Conservation (phyloP, 1,140 invertebrate species). For the Armadillidium nasatum region DNA sequence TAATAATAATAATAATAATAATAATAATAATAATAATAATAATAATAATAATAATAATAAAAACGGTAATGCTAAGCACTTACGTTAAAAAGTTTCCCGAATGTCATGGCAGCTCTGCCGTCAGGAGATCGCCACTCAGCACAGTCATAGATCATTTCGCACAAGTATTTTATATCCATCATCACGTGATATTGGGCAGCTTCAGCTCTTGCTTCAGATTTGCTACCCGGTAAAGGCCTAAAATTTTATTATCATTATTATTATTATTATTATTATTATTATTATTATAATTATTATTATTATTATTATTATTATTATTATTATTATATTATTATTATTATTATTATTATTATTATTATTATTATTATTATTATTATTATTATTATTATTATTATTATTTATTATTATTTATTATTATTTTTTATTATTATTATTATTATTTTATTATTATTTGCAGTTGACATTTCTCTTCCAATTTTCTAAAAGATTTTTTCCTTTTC, state of each 20-base stretch:
- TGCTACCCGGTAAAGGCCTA: conserved; percentile 79
- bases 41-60: conserved; percentile 13
- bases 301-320: neutral
- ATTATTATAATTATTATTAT: neutral
- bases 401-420: neutral
- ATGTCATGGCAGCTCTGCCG: conserved; percentile 62
- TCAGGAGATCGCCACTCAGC: conserved; percentile 32
- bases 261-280: neutral
- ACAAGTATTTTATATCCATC: conserved; percentile 84
- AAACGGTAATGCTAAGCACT: conserved; percentile 33
- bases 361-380: neutral
- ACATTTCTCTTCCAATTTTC: too few relatives aligned
- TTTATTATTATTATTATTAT: too few relatives aligned
- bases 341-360: neutral
- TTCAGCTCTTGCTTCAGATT: conserved; percentile 80
- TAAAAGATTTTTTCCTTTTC: too few relatives aligned
- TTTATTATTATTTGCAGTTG: too few relatives aligned
- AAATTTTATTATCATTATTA: conserved; percentile 42
- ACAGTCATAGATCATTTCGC: conserved; percentile 67
- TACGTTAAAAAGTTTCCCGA: conserved; percentile 84
- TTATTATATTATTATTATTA: neutral
- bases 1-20: conserved; percentile 15
- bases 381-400: neutral
- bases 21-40: conserved; percentile 15
- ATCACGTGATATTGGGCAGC: conserved; percentile 81